Base-by-base conservation (phyloP, 2,113 vertebrate genomes). In the Suricata suricatta region DNA sequence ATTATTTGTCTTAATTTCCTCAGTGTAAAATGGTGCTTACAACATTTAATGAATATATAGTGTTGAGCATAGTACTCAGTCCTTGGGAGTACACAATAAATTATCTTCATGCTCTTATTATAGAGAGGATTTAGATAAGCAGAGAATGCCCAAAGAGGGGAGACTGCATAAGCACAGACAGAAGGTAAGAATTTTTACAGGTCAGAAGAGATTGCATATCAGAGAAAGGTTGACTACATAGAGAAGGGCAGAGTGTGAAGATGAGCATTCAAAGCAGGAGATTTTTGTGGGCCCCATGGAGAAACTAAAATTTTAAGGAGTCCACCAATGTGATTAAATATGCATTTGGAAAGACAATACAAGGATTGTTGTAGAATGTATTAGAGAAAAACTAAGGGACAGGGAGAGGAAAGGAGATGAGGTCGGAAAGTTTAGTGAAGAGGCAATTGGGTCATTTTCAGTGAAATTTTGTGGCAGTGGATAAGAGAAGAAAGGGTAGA, bases 211-310 rank as follows among this genome's bases (percentile, higher is more conserved):
- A 54, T 29, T 93, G 35, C 71, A 3, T 71, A 35, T 97, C 68
- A 63, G 50, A 84, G 74, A 85, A 86, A 93, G 57, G 13, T n/a
- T 97, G 92, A 83, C 91, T 85, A 93, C 83, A 94, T 19, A n/a
- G 44, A 69, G 21, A 93, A 66, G 38, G 69, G 47, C 15, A 60
- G 12, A 50, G 10, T 89, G 52, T 92, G 89, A 84, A 76, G 19
- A 89, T 97, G 83, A 96, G 25, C 93, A 87, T 96, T 97, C 86
- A 97, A 90, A 96, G 54, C n/a, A 60, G 81, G 63, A 77, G 47
- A 66, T 90, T 97, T 97, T 87, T 93, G 69, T 64, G 57, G 57
- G 57, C 77, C 90, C 50, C 66, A 47, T 76, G 64, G 69, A 89
- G 41, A 93, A 84, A 95, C 60, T 38, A 64, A 80, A 27, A n/a